Conservation (phyloP, 2,888 invertebrate genomes). For the Drosophila meridiana region DNA sequence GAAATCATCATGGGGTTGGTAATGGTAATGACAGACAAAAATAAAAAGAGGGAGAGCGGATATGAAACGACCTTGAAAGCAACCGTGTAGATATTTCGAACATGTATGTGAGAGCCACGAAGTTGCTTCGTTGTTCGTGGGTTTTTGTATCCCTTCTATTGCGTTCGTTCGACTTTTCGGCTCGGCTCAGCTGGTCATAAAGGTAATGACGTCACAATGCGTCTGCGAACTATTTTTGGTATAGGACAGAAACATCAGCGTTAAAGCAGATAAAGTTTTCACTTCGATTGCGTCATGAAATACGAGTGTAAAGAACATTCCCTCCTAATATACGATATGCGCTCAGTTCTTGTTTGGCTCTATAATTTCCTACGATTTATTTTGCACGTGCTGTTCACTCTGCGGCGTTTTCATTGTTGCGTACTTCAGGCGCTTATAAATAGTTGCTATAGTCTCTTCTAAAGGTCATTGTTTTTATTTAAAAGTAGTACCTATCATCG, state of each 20-base stretch:
- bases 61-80: constrained; percentile 70
- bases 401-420: neutral
- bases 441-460: constrained; percentile 17
- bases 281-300: constrained; percentile 69
- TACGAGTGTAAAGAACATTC: neutral
- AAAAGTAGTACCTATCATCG: neutral
- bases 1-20: constrained; percentile 68
- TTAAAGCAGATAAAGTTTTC: constrained; percentile 20
- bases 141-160: constrained; percentile 23
- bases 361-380: constrained; percentile 62
- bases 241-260: constrained; percentile 8
- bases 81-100: constrained; percentile 34
- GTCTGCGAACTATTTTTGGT: constrained; percentile 49
- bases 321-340: neutral
- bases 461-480: constrained; percentile 27
- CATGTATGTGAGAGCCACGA: constrained; percentile 57
- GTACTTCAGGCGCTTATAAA: constrained; percentile 37
- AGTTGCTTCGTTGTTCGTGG: constrained; percentile 41
- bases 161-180: neutral
- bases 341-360: constrained; percentile 11
- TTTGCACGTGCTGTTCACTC: constrained; percentile 53
- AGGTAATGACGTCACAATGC: constrained; percentile 76
- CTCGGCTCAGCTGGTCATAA: constrained; percentile 56
- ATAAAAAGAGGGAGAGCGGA: constrained; percentile 12
- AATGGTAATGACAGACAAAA: constrained; percentile 9